Base-by-base conservation (phyloP, 2,113 vertebrate genomes). In the Lycocorax pyrrhopterus region DNA sequence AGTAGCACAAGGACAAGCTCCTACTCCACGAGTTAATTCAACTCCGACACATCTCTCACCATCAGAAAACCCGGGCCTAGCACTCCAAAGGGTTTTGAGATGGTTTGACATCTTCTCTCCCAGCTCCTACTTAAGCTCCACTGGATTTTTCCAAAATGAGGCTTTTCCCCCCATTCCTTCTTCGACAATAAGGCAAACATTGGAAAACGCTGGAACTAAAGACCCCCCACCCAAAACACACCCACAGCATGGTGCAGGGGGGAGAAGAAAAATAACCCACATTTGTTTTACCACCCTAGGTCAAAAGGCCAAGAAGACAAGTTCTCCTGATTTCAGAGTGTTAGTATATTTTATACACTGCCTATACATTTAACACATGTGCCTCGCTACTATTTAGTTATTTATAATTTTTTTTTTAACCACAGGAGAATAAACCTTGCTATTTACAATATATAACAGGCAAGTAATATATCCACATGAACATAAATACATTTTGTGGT, bases 381-480 rank as follows among this genome's bases (percentile, higher is more conserved):
- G 98, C 98, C 98, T 98, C 95, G 95, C 95, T 96, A 97, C 98
- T 98, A 93, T 95, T 93, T 90, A 93, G 82, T 96, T 92, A 94
- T 95, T 93, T 96, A 94, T 96, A 89, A 20, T 73, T 80, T 83
- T 60, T 68, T 97, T 97, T 98, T 89, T 94, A 98, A 98, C 99
- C 99, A 99, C 99, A 99, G 99, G 98, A 98, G 96, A 98, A 98
- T 97, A 98, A 98, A 98, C 97, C 97, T 96, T 97, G 96, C 94
- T 98, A 99, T 98, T 98, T 99, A 99, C 98, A 98, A 96, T 96
- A 95, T 97, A 94, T 49, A 96, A 96, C 97, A 98, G 93, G 91
- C 93, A 97, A 97, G 91, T 94, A 97, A 96, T 96, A 98, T 97
- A 97, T 98, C 97, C 97, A 97, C 95, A 97, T 97, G 97, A 97